Evolutionary conservation across 2,113 vertebrate genomes (phyloP).

Genomic region (Brachionichthys hirsutus): DNA sequence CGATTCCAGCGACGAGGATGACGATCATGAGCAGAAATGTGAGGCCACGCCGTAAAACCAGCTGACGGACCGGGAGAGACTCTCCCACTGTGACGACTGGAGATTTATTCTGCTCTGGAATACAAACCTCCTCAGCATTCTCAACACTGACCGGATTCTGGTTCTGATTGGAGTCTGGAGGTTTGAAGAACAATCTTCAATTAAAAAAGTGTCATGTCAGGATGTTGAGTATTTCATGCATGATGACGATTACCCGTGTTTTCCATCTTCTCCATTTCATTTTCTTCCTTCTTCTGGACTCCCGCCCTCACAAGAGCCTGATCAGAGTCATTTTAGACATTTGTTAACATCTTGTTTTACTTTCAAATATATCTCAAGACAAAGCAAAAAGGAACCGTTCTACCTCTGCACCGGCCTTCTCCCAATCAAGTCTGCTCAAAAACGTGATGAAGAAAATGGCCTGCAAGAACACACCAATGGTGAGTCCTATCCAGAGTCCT

Average conservation of each 20-base stretch:
- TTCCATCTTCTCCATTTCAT: slow-evolving; percentile 13
- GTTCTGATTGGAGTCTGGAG: too few relatives aligned
- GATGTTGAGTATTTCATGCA: too few relatives aligned
- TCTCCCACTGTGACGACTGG: too few relatives aligned
- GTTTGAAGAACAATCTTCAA: too few relatives aligned
- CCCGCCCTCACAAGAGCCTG: slow-evolving; percentile 67
- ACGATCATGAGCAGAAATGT: too few relatives aligned
- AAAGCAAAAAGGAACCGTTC: not conserved
- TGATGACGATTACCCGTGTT: slow-evolving; percentile 31
- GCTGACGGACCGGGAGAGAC: too few relatives aligned
- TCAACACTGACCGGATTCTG: too few relatives aligned
- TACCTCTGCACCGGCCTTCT: slow-evolving; percentile 83
- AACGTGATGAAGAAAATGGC: slow-evolving; percentile 76
- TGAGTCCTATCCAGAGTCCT: slow-evolving; percentile 89
- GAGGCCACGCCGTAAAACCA: too few relatives aligned
- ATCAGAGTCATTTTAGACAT: not conserved
- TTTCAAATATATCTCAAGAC: fast-evolving
- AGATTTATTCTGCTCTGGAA: too few relatives aligned
- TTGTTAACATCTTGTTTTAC: not conserved
- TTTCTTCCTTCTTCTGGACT: slow-evolving; percentile 41
- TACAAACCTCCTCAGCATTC: too few relatives aligned
- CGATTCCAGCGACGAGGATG: too few relatives aligned
- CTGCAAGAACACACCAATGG: slow-evolving; percentile 78
- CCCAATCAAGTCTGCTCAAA: slow-evolving; percentile 83
- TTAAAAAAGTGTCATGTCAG: too few relatives aligned